These are phyloP conservation scores for Lutjanus argentimaculatus DNA, from an alignment of 2,797 vertebrate genomes.

Conservation along the genomic window DNA sequence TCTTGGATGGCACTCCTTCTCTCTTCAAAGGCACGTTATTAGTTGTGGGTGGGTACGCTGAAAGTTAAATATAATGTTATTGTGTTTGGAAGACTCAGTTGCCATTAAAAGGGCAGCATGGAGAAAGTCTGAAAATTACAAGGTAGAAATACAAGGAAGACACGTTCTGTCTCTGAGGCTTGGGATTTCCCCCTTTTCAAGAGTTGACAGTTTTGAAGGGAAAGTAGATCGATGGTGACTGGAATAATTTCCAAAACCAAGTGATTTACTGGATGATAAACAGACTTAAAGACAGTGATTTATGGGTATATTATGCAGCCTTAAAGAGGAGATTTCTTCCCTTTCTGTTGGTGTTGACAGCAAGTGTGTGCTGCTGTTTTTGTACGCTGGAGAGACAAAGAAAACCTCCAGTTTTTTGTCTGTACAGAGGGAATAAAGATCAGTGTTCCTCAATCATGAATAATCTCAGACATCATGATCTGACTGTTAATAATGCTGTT, in stretches of 20 bases:
- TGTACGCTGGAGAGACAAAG: background rate
- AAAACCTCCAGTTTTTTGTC: background rate
- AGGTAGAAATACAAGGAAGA: slow-evolving; percentile 14
- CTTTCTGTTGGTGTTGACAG: background rate
- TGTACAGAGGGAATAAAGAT: background rate
- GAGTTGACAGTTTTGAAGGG: slow-evolving; percentile 7
- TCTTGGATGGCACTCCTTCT: slow-evolving; percentile 1
- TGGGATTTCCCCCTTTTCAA: slow-evolving; percentile 23
- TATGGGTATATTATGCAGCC: background rate
- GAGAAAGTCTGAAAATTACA: slow-evolving; percentile 37
- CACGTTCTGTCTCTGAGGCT: slow-evolving; percentile 23
- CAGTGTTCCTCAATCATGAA: background rate
- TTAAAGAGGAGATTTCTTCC: slow-evolving; percentile 2
- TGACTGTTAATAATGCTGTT: too few relatives aligned
- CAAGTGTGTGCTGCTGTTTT: background rate
- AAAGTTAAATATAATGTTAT: slow-evolving; percentile 38
- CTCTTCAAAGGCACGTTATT: slow-evolving; percentile 35
- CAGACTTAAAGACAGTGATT: slow-evolving; percentile 22
- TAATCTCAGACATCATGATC: background rate
- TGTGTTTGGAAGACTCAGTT: slow-evolving; percentile 45
- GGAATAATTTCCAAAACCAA: background rate
- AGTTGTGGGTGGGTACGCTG: slow-evolving; percentile 37
- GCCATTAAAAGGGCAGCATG: slow-evolving; percentile 4
- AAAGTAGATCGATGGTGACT: background rate
- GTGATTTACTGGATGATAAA: background rate